Conservation (phyloP, 53 echinoderm and acorn worm species). For the Apostichopus leukothele region DNA sequence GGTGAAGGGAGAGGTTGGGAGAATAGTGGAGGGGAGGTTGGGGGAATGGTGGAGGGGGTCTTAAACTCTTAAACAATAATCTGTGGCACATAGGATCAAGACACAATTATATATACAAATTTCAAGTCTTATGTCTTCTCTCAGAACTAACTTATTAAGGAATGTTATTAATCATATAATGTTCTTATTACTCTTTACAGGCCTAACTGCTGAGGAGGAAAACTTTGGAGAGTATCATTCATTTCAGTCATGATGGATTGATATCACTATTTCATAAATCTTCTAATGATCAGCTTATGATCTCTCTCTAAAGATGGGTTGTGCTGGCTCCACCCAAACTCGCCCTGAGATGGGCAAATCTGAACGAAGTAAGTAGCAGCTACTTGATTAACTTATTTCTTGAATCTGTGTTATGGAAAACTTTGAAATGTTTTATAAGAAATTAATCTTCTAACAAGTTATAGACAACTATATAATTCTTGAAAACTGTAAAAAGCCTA, state of each 20-base stretch:
- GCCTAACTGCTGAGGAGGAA: not conserved
- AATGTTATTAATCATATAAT: slow-evolving; percentile 12
- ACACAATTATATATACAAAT: too few species aligned
- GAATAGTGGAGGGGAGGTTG: too few species aligned
- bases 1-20: too few species aligned
- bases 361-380: slow-evolving; percentile 28
- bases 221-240: not conserved
- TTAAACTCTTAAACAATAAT: too few species aligned
- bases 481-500: too few species aligned
- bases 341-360: slow-evolving; percentile 35
- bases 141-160: not conserved
- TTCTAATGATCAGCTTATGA: slow-evolving; percentile 9
- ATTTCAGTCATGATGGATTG: slow-evolving; percentile 3
- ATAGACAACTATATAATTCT: too few species aligned
- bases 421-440: too few species aligned
- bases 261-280: not conserved
- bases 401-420: too few species aligned
- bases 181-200: slow-evolving; percentile 9
- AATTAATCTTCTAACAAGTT: too few species aligned
- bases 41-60: too few species aligned
- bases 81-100: too few species aligned
- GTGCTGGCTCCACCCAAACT: slow-evolving; percentile 29
- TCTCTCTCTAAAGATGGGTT: slow-evolving; percentile 13
- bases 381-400: too few species aligned
- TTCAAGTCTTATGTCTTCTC: not conserved